A percentile compares a stretch with the other conserved stretches of the same genome.
Conservation (phyloP, 2,888 invertebrate species). For the Ephialtes manifestator region DNA sequence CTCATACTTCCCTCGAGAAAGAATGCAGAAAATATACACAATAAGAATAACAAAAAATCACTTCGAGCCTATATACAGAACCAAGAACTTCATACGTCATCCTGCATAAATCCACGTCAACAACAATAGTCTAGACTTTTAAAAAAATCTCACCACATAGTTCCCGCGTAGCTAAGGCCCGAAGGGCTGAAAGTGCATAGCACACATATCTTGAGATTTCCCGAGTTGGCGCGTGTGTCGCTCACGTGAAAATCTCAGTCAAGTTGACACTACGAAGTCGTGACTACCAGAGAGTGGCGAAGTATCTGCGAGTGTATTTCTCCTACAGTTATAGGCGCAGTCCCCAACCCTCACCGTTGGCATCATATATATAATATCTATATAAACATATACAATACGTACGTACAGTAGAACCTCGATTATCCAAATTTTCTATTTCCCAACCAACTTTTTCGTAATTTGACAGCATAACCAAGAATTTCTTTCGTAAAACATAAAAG, state of each 20-base stretch:
- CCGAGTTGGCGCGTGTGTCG: conserved; percentile 35
- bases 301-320: conserved; percentile 20
- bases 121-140: not conserved
- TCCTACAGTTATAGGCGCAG: conserved; percentile 16
- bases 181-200: conserved; percentile 4
- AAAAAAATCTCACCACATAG: not conserved
- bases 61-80: not conserved
- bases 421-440: no score
- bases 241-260: conserved; percentile 39
- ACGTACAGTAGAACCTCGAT: no score
- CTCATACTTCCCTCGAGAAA: not conserved
- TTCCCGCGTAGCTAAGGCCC: not conserved
- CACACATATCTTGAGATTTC: conserved; percentile 36
- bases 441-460: no score
- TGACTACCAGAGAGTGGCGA: not conserved
- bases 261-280: conserved; percentile 47
- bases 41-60: not conserved
- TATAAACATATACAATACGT: no score
- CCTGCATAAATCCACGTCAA: not conserved
- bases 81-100: not conserved
- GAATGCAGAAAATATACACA: no score
- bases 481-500: no score
- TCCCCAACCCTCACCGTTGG: conserved; percentile 43
- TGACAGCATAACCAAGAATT: no score
- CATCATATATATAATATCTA: no score